Conservation (phyloP, 1,140 invertebrate species). For the Ceratosolen solmsi region DNA sequence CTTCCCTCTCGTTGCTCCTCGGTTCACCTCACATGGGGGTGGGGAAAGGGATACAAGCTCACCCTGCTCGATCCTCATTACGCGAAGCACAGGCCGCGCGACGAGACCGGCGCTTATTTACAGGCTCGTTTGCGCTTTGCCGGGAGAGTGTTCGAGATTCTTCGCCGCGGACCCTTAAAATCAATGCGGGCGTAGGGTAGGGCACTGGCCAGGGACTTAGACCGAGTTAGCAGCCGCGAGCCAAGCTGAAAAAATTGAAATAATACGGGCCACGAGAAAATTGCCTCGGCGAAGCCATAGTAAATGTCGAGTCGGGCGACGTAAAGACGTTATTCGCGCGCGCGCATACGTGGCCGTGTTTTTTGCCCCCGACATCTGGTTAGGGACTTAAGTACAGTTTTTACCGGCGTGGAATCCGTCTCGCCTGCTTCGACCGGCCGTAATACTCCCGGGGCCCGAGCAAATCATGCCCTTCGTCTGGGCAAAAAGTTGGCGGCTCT, state of each 20-base stretch:
- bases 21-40: no score
- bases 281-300: conserved; percentile 23
- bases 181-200: no score
- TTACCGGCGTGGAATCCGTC: conserved; percentile 52
- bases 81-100: no score
- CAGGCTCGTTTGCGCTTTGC: conserved; percentile 15
- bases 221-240: neutral
- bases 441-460: neutral
- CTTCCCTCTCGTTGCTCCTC: neutral
- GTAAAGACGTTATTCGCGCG: conserved; percentile 10
- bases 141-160: conserved; percentile 29
- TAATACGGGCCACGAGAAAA: conserved; percentile 20
- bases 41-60: no score
- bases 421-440: conserved; percentile 41
- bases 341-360: conserved; percentile 33
- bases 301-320: conserved; percentile 44
- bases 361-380: conserved; percentile 53
- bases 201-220: no score
- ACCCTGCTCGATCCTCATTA: no score
- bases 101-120: conserved; percentile 17
- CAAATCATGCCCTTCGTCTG: neutral
- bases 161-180: conserved; percentile 1
- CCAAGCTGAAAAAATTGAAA: conserved; percentile 17
- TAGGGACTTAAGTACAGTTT: conserved; percentile 50
- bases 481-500: neutral